phyloP scores from a whole-genome alignment of 1,140 invertebrate species.

The Drosophila athabasca region DNA sequence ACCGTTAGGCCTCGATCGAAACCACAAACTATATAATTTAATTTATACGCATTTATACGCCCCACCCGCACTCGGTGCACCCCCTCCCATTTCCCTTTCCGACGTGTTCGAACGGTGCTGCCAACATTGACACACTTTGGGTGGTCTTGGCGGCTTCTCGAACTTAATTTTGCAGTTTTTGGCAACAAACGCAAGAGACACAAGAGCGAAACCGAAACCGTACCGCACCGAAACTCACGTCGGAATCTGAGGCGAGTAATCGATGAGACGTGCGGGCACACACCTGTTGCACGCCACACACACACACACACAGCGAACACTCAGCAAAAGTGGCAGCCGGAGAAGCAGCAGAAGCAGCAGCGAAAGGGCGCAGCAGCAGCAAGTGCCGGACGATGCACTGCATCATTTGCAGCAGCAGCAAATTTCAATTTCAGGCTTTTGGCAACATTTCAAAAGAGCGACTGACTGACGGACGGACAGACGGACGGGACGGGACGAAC shows the following conservation, averaged over 20 bases:
- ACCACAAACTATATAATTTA: conserved; percentile 47
- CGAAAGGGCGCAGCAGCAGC: conserved; percentile 57
- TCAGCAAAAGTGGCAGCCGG: not conserved
- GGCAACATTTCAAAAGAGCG: conserved; percentile 71
- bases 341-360: conserved; percentile 38
- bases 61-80: conserved; percentile 8
- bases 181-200: conserved; percentile 45
- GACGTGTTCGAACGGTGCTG: conserved; percentile 23
- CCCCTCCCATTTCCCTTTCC: too few relatives aligned
- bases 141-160: conserved; percentile 64
- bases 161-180: conserved; percentile 47
- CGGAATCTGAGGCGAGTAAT: conserved; percentile 56
- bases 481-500: not conserved
- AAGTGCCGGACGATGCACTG: conserved; percentile 57
- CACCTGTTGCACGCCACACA: not conserved
- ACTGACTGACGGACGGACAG: conserved; percentile 16
- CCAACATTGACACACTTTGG: conserved; percentile 79
- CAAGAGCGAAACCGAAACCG: conserved; percentile 35
- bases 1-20: conserved; percentile 46
- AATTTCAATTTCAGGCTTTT: conserved; percentile 78
- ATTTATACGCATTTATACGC: conserved; percentile 39
- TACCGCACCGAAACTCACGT: conserved; percentile 38
- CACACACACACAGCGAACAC: not conserved
- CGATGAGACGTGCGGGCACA: conserved; percentile 69
- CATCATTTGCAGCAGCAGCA: conserved; percentile 62